Conservation (phyloP, 2,113 vertebrate species). For the Ancistrus triradiatus region DNA sequence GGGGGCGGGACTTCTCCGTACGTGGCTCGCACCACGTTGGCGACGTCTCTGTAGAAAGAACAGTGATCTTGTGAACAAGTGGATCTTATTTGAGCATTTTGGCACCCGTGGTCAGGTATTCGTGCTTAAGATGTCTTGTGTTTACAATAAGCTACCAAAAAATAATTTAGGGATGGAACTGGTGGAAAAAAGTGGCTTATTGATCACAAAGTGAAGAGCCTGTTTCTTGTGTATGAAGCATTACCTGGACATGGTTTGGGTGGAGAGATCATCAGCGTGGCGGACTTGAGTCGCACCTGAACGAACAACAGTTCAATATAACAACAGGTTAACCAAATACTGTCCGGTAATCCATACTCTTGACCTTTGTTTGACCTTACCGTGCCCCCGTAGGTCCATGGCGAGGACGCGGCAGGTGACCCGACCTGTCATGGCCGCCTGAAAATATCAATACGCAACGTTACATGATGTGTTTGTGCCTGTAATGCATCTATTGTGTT, state of each 20-base stretch:
- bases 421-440: conserved; percentile 56
- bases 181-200: too few species aligned
- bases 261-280: conserved; percentile 60
- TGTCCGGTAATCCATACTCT: not conserved
- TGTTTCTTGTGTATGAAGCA: conserved; percentile 6
- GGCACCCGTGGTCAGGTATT: too few species aligned
- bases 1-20: conserved; percentile 60
- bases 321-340: too few species aligned
- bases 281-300: conserved; percentile 55
- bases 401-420: conserved; percentile 61
- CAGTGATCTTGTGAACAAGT: too few species aligned
- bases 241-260: conserved; percentile 64
- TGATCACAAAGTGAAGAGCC: too few species aligned
- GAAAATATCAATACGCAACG: too few species aligned
- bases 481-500: not conserved
- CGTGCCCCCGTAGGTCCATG: conserved; percentile 66
- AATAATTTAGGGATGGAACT: too few species aligned
- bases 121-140: too few species aligned
- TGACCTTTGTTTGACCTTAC: conserved; percentile 50
- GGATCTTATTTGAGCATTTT: too few species aligned
- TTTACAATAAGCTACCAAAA: too few species aligned
- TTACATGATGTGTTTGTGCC: not conserved
- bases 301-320: not conserved
- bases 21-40: conserved; percentile 59
- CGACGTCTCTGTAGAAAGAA: conserved; percentile 55